Evolutionary conservation across 2,113 vertebrate species (phyloP), one percentile per base, ranked within the genome.

Genomic region (Rafetus swinhoei): DNA sequence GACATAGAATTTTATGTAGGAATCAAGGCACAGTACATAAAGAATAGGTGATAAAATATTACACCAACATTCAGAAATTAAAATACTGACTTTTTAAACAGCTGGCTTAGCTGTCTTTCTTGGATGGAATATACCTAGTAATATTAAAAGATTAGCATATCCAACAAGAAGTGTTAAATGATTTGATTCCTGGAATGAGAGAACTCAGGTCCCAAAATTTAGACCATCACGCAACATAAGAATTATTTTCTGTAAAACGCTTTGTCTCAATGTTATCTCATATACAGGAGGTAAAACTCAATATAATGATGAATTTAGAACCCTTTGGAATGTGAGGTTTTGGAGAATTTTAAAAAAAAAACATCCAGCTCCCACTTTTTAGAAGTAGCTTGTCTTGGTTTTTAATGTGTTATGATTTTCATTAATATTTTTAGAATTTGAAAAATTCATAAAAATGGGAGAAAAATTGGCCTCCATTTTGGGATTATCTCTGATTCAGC

Each of bases 81-180:
- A 97, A 96, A 95, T 87, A 84, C 86, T 95, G 93, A 90, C 3
- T 32, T 92, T 96, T 93, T 59, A 92, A 97, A 92, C 93, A 97
- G 94, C 93, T 97, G 96, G 85, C 32, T 90, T 85, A 79, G 82
- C 56, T 82, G n/a, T 87, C 93, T 87, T 92, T 94, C 92, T 95
- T 85, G 88, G 90, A 60, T 96, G 93, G 56, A 45, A 45, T 96
- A 91, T 94, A 95, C 87, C 89, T 92, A 93, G 81, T 82, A 95
- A 95, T 97, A 94, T 95, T 95, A 96, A 94, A 96, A 96, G 96
- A 95, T 97, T 97, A 97, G 88, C 91, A 92, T 97, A 96, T 95
- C 90, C 89, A 96, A 89, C 89, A 96, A 56, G 18, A 86, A 95
- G 95, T 85, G 90, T 93, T 89, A 93, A 95, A 96, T 87, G 77